Conservation (phyloP, 23 tunicate species). For the Styela clava region DNA sequence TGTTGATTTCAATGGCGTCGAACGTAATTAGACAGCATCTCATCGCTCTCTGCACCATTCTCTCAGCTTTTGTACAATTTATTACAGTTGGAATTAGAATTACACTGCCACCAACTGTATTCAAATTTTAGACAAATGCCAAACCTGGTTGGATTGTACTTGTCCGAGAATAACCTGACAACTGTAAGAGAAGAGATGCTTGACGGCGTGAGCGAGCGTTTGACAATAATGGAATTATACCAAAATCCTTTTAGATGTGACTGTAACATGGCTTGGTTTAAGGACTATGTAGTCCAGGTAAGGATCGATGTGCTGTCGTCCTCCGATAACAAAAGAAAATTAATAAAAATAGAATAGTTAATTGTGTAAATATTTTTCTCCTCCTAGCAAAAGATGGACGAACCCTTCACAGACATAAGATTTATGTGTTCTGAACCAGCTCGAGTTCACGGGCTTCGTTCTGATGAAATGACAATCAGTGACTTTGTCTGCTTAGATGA, state of each 20-base stretch:
- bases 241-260: neutral
- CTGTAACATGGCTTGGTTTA: neutral
- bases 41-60: too few species aligned
- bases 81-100: too few species aligned
- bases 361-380: too few species aligned
- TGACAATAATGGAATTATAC: neutral
- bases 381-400: neutral
- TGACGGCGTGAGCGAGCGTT: neutral
- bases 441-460: neutral
- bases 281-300: neutral
- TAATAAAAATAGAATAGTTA: too few species aligned
- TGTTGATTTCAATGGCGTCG: too few species aligned
- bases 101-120: too few species aligned
- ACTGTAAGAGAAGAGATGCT: neutral
- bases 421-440: neutral
- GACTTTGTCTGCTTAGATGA: neutral
- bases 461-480: neutral
- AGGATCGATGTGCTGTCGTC: too few species aligned
- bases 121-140: too few species aligned
- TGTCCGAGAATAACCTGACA: neutral
- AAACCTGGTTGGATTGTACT: neutral
- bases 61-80: too few species aligned
- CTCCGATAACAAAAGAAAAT: too few species aligned
- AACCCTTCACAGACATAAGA: neutral
- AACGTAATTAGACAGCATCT: too few species aligned